Percentiles rank a stretch among this genome's conserved stretches.
phyloP scores from a whole-genome alignment of 2,797 vertebrate genomes.

The Sternotherus odoratus region DNA sequence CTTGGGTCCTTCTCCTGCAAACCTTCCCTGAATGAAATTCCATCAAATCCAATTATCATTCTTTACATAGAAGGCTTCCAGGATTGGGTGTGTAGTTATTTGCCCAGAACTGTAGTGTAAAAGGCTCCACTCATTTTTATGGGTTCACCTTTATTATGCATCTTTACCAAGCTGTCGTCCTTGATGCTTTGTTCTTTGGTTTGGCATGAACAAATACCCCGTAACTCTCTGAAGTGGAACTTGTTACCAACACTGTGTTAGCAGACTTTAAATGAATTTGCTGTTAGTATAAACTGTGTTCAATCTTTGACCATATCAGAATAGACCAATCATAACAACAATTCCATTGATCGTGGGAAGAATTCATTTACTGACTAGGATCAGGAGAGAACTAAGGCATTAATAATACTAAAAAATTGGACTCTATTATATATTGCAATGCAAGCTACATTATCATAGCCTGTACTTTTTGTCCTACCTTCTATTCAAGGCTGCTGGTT shows the following conservation, averaged over 20 bases:
- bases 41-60: neutral
- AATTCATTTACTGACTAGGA: neutral
- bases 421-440: neutral
- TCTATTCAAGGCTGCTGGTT: slow-evolving; percentile 42
- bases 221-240: neutral
- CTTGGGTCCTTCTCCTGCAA: slow-evolving; percentile 1
- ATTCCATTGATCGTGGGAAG: neutral
- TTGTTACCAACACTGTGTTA: neutral
- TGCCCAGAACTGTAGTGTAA: neutral
- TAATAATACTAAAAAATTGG: neutral
- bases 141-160: neutral
- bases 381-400: neutral
- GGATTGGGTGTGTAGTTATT: neutral
- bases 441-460: neutral
- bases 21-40: neutral
- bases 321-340: neutral
- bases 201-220: neutral
- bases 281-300: neutral
- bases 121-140: fast-evolving
- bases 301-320: neutral
- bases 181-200: neutral
- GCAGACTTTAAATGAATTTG: neutral
- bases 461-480: slow-evolving; percentile 15
- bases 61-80: neutral
- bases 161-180: neutral